A percentile compares a stretch with the other conserved stretches of the same genome.
These are phyloP conservation scores for Bufotes viridis DNA, from an alignment of 2,797 vertebrate species.

Conservation along the genomic window DNA sequence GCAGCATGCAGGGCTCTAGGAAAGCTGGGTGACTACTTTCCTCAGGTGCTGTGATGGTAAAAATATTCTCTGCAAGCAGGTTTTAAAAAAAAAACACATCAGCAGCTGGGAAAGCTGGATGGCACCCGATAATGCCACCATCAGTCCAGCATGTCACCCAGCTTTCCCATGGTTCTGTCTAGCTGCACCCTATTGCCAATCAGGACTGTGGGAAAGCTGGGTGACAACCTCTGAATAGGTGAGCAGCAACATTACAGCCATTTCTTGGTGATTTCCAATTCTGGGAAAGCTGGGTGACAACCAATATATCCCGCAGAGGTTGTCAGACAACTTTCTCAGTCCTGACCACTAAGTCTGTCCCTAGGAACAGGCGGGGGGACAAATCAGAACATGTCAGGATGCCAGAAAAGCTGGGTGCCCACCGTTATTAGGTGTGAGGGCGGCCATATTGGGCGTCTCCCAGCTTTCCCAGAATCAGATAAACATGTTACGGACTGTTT, in stretches of 20 bases:
- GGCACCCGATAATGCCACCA: background rate
- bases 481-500: background rate
- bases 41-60: too few relatives aligned
- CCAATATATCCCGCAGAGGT: too few relatives aligned
- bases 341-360: too few relatives aligned
- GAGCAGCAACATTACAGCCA: background rate
- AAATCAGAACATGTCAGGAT: background rate
- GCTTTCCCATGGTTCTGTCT: background rate
- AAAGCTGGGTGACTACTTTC: too few relatives aligned
- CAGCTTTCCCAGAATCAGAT: background rate
- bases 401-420: background rate
- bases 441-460: background rate
- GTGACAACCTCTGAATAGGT: too few relatives aligned
- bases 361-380: background rate
- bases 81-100: too few relatives aligned
- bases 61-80: too few relatives aligned
- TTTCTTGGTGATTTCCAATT: background rate
- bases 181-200: too few relatives aligned
- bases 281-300: background rate
- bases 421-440: background rate
- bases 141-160: background rate
- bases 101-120: background rate
- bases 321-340: too few relatives aligned
- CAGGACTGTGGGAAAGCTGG: too few relatives aligned
- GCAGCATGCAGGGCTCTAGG: too few relatives aligned